Percentiles rank a stretch among this genome's conserved stretches.
phyloP scores from a whole-genome alignment of 2,888 invertebrate genomes.

The Conomelus anceps region DNA sequence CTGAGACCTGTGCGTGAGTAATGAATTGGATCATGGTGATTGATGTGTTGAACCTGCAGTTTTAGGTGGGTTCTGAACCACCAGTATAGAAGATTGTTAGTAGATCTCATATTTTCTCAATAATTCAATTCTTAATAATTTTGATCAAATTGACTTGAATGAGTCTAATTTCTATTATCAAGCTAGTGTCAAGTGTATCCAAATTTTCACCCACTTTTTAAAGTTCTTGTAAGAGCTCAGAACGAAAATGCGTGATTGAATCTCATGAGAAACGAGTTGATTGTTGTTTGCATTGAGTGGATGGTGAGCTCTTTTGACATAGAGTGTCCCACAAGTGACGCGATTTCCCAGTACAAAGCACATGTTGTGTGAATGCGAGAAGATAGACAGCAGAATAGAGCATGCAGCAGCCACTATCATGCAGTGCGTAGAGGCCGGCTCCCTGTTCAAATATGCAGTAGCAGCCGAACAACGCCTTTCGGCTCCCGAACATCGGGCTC shows the following conservation, averaged over 20 bases:
- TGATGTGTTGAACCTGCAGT: no score
- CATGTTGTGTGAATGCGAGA: no score
- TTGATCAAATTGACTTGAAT: no score
- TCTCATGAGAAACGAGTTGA: neutral
- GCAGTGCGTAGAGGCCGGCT: neutral
- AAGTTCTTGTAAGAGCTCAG: neutral
- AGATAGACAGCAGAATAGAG: neutral
- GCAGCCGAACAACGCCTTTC: neutral
- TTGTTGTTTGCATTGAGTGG: neutral
- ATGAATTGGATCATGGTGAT: no score
- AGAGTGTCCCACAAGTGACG: neutral
- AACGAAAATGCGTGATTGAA: neutral
- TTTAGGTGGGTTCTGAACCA: no score
- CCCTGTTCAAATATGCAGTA: neutral
- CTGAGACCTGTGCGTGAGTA: no score
- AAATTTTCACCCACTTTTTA: neutral
- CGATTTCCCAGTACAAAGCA: neutral
- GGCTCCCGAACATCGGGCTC: no score
- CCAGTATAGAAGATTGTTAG: no score
- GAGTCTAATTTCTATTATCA: no score
- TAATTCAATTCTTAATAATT: no score
- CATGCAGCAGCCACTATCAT: neutral
- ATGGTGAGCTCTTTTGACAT: neutral
- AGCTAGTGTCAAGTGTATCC: neutral
- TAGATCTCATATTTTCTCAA: no score